phyloP scores from a whole-genome alignment of 2,797 vertebrate genomes.

The Anableps anableps region DNA sequence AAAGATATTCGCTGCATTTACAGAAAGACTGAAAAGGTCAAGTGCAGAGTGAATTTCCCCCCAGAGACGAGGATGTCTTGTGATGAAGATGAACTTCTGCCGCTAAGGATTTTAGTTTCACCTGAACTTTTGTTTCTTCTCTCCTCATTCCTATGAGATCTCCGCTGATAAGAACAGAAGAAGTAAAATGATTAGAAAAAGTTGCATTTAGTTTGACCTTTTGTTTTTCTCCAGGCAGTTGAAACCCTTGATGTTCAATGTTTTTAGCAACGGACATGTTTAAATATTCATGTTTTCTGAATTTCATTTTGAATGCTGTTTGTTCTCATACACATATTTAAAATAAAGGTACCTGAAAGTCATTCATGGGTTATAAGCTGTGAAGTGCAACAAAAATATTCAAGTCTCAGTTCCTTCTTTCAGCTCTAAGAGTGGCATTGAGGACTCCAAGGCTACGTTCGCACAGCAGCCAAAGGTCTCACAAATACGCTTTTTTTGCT shows the following conservation, averaged over 20 bases:
- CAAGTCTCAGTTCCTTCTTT: not conserved
- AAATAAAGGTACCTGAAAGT: not conserved
- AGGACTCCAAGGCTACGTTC: not conserved
- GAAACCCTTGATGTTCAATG: not conserved
- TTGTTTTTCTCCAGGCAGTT: not conserved
- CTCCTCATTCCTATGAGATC: not conserved
- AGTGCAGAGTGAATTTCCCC: not conserved
- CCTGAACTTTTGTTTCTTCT: not conserved
- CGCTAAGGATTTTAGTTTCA: not conserved
- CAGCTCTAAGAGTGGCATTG: not conserved
- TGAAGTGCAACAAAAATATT: not conserved
- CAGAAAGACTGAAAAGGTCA: not conserved
- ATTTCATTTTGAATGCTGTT: not conserved
- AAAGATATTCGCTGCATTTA: not conserved
- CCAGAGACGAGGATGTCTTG: not conserved
- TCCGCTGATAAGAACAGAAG: not conserved
- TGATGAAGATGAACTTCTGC: not conserved
- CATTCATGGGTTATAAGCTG: not conserved
- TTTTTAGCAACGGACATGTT: no score
- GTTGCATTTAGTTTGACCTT: not conserved
- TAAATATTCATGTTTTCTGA: no score
- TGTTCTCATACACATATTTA: not conserved
- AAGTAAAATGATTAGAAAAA: not conserved
- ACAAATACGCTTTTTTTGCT: no score
- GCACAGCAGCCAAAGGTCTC: no score